Evolutionary conservation across 2,797 vertebrate species (phyloP), one percentile per base, ranked within the genome.

Genomic region (Pangasius sanitwongsei): DNA sequence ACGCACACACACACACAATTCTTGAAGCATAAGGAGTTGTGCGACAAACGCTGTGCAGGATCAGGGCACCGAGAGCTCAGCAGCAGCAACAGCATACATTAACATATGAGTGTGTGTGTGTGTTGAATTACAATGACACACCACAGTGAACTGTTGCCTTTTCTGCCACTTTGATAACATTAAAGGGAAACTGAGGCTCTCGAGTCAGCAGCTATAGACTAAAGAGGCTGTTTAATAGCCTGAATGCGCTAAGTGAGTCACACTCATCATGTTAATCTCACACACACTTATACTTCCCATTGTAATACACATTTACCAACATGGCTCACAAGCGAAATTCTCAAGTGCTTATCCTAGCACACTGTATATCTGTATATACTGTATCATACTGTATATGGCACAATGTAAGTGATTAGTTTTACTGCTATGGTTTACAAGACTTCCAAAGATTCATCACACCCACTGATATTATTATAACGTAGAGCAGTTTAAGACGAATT

Each of bases 161-260:
- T 65, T 65, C 37, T 83, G 81, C 13, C 41, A 7, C 81, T 44
- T 83, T 83, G 59, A 83, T 44, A 7, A n/a, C 59, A 83, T 65
- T 48, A 65, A 83, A 65, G 37, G 41, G 12, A 83, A 65, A 82
- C 23, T 37, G 53, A 25, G 9, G 80, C 80, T 59, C 80, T 82
- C 55, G 4, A 83, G 81, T 63, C 28, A 28, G 31, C 53, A 44
- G 57, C 81, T 65, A 65, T 18, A 83, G 81, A 83, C 81, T 65
- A 57, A 83, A 83, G 57, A 61, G 80, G 34, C 59, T n/a, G 34
- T 48, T 48, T 48, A 44, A 44, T 9, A 63, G 81, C 23, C 23
- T 82, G 80, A 61, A 1, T 2, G 12, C 34, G 41, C 41, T 28
- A 28, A 41, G 5, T 16, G 13, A 44, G 12, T 61, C 23, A 28